Percentiles rank a stretch among this genome's conserved stretches.
Conservation (phyloP, 2,113 vertebrate genomes). For the Channa argus region DNA sequence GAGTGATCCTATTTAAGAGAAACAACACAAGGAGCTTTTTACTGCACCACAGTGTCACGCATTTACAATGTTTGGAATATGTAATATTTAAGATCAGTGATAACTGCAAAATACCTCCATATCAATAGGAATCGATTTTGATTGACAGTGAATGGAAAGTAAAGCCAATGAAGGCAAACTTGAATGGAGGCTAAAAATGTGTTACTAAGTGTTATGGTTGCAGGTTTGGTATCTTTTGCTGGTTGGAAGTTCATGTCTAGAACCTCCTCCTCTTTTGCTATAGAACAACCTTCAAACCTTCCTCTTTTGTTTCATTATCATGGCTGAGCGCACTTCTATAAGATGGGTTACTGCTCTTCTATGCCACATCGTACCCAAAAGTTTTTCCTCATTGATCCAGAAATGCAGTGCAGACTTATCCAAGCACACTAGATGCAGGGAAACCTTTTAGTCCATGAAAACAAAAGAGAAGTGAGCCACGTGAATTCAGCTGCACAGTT, state of each 20-base stretch:
- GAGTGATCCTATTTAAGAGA: constrained; percentile 69
- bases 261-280: background rate
- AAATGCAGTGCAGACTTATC: constrained; percentile 13
- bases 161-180: constrained; percentile 21
- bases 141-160: constrained; percentile 43
- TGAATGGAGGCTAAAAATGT: constrained; percentile 28
- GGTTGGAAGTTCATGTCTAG: constrained; percentile 31
- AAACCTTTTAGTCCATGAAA: constrained; percentile 67
- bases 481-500: constrained; percentile 55
- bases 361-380: constrained; percentile 19
- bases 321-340: constrained; percentile 43
- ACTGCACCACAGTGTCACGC: constrained; percentile 59
- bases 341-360: constrained; percentile 27
- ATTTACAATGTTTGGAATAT: constrained; percentile 43
- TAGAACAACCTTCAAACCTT: constrained; percentile 15
- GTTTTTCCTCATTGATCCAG: constrained; percentile 25
- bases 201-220: constrained; percentile 2
- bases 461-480: constrained; percentile 53
- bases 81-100: constrained; percentile 58
- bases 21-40: constrained; percentile 47
- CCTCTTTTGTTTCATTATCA: constrained; percentile 43
- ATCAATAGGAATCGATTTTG: constrained; percentile 49
- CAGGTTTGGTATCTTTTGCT: constrained; percentile 21
- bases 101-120: constrained; percentile 52
- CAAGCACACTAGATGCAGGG: constrained; percentile 32